These are phyloP conservation scores for Dynastes hyllus DNA, from an alignment of 2,888 invertebrate species.

Conservation along the genomic window DNA sequence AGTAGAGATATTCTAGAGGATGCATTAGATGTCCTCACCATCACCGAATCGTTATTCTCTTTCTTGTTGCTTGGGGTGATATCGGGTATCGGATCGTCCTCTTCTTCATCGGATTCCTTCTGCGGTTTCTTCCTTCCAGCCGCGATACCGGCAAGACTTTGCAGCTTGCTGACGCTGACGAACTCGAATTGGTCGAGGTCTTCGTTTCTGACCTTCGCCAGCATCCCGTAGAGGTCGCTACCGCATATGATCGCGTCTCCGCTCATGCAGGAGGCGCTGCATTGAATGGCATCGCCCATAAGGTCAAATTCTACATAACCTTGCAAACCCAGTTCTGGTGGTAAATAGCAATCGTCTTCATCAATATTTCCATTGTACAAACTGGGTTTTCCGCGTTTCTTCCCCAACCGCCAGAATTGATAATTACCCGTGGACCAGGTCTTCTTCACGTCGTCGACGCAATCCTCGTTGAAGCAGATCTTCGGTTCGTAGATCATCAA, in stretches of 20 bases:
- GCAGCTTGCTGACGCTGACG: neutral
- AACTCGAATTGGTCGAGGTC: neutral
- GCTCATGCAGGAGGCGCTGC: neutral
- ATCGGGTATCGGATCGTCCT: too few species aligned
- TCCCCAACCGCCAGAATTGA: neutral
- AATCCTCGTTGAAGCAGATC: neutral
- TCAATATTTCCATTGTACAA: neutral
- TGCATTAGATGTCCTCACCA: too few species aligned
- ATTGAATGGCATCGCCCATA: neutral
- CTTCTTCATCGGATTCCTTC: too few species aligned
- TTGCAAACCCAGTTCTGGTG: neutral
- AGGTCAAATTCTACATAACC: neutral
- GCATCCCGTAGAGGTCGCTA: neutral
- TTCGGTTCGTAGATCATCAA: neutral
- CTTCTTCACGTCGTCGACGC: neutral
- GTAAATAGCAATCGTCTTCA: neutral
- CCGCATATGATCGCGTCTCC: slow-evolving; percentile 4
- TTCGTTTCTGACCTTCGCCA: neutral
- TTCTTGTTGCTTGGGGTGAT: too few species aligned
- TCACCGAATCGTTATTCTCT: too few species aligned
- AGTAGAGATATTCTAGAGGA: too few species aligned
- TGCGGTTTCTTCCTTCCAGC: too few species aligned
- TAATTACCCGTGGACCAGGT: neutral
- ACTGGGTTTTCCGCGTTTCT: neutral
- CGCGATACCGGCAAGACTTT: neutral